These are phyloP conservation scores for Florisuga fusca DNA, from an alignment of 2,797 vertebrate genomes.

Conservation along the genomic window DNA sequence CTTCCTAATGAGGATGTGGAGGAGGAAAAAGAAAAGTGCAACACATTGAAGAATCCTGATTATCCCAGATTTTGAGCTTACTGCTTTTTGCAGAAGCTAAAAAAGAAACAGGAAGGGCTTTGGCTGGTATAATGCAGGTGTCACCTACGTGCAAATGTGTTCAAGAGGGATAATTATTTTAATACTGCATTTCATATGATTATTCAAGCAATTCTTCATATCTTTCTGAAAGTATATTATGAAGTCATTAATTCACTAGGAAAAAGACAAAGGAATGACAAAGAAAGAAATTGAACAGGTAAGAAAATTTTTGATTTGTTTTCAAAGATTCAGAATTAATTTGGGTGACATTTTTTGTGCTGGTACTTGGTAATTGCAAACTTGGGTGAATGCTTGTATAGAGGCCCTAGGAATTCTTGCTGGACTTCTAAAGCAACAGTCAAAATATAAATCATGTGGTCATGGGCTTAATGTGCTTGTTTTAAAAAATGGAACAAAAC, in stretches of 20 bases:
- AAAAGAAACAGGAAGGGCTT: not conserved
- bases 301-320: not conserved
- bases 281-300: not conserved
- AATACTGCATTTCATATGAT: not conserved
- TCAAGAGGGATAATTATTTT: not conserved
- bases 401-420: not conserved
- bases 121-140: not conserved
- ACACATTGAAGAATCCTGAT: not conserved
- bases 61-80: not conserved
- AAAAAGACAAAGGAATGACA: not conserved
- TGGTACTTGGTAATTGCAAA: not conserved
- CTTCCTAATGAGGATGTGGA: not conserved
- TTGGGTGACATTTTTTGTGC: not conserved
- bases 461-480: not conserved
- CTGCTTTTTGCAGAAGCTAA: not conserved
- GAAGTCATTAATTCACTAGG: not conserved
- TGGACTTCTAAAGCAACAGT: not conserved
- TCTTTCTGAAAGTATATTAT: not conserved
- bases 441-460: not conserved
- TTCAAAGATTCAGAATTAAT: not conserved
- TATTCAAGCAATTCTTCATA: not conserved
- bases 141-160: rapidly evolving
- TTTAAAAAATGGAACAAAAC: not conserved
- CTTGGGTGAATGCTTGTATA: not conserved
- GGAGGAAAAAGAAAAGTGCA: no score